These are phyloP conservation scores for Catharus ustulatus DNA, from an alignment of 2,797 vertebrate species.

Conservation along the genomic window DNA sequence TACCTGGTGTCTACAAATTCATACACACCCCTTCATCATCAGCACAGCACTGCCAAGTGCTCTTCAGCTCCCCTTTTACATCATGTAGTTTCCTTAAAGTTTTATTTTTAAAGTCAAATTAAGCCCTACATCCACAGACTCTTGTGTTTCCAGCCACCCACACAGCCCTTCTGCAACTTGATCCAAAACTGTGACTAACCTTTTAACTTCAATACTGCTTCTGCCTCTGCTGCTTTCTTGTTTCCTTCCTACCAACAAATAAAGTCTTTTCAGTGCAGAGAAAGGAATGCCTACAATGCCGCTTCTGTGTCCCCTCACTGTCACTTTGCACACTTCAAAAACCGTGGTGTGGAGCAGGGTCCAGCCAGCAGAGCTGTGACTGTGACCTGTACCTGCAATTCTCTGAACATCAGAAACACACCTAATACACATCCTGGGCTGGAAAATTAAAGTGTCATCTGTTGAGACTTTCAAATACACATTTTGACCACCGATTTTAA, in stretches of 20 bases:
- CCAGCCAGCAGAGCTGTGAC: background rate
- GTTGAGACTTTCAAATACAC: background rate
- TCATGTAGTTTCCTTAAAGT: background rate
- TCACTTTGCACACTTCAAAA: background rate
- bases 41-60: background rate
- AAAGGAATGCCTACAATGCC: background rate
- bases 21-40: accelerated
- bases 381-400: background rate
- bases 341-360: background rate
- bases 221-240: background rate
- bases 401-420: background rate
- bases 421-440: background rate
- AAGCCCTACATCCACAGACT: background rate
- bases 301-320: background rate
- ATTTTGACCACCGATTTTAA: background rate
- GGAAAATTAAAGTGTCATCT: background rate
- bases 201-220: background rate
- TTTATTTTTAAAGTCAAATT: background rate
- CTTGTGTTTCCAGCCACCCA: background rate
- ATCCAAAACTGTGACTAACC: background rate
- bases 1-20: background rate
- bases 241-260: background rate
- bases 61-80: background rate
- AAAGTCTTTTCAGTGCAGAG: background rate
- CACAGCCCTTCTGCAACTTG: background rate